Base-by-base conservation (phyloP, 2,888 invertebrate genomes). In the Matsumyia berberina region DNA sequence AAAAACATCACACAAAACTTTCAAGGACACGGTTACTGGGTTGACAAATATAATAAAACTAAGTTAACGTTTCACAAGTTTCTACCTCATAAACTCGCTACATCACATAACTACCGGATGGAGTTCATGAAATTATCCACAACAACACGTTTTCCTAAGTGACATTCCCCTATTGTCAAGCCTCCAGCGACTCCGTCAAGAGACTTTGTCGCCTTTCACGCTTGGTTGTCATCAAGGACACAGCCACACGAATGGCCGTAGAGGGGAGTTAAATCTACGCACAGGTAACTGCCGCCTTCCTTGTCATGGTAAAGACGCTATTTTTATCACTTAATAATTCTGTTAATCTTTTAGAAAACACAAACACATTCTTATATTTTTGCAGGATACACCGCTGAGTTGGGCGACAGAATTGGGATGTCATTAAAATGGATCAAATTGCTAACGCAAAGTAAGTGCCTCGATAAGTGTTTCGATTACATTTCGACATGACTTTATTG, bases 351-450 rank as follows among this genome's bases (percentile, higher is more conserved):
- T 46, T 46, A 19, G 0, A 9, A 72, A 37, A 15, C 8, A 58
- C 17, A 46, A 78, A 31, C 5, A 8, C 8, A 15, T 9, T 11
- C 9, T 5, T 24, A 29, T 24, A 24, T 24, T 24, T 24, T 77
- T 67, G 4, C 76, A 78, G 51, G 49, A 24, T 29, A 42, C 53
- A 46, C 44, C 51, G 72, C 66, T 35, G 42, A 58, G 53, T 73
- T 42, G 39, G 67, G n/a, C 62, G 55, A 83, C 62, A 4, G 39
- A 57, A 69, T 64, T 83, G 83, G 78, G 79, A 83, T 83, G 83
- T 73, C 73, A 83, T 78, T 83, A 83, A 78, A 83, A 83, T 83
- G 83, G 83, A 83, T 62, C 83, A 83, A 73, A 73, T 83, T 78
- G 83, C 83, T 73, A 83, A 83, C 73, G 79, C 83, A 78, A 83